phyloP scores from a whole-genome alignment of 2,888 invertebrate genomes.

The Folsomia manolachei region DNA sequence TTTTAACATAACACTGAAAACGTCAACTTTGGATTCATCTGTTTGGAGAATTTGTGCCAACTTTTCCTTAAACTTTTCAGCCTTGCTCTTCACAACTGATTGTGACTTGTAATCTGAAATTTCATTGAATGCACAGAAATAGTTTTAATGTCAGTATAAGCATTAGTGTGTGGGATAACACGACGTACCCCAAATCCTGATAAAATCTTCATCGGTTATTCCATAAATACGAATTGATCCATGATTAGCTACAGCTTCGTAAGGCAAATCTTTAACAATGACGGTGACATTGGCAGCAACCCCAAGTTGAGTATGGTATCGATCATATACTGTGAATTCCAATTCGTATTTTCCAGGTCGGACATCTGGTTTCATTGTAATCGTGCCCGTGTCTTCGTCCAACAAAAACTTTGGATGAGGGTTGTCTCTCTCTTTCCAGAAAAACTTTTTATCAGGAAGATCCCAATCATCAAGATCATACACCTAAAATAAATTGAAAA shows the following conservation, averaged over 20 bases:
- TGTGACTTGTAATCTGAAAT: slow-evolving; percentile 59
- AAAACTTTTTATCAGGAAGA: slow-evolving; percentile 93
- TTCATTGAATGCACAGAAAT: background rate
- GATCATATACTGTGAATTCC: slow-evolving; percentile 77
- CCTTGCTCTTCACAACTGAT: slow-evolving; percentile 78
- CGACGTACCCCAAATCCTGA: slow-evolving; percentile 85
- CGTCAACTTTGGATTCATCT: slow-evolving; percentile 84
- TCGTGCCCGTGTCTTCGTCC: slow-evolving; percentile 89
- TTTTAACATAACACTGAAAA: slow-evolving; percentile 90
- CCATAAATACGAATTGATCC: slow-evolving; percentile 91
- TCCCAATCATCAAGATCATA: slow-evolving; percentile 99
- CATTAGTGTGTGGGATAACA: too few relatives aligned
- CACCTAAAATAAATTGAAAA: slow-evolving; percentile 53
- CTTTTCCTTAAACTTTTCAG: slow-evolving; percentile 84
- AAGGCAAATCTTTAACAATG: slow-evolving; percentile 87
- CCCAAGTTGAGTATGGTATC: slow-evolving; percentile 90
- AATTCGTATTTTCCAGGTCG: slow-evolving; percentile 68
- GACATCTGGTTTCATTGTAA: slow-evolving; percentile 91
- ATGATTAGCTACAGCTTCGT: slow-evolving; percentile 92
- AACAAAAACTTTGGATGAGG: slow-evolving; percentile 83
- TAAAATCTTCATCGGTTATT: slow-evolving; percentile 93
- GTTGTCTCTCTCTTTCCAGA: slow-evolving; percentile 84
- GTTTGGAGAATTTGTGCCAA: slow-evolving; percentile 80
- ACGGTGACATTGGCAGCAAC: slow-evolving; percentile 96
- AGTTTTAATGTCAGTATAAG: background rate